Percentiles rank a stretch among this genome's conserved stretches.
Conservation (phyloP, 2,888 invertebrate genomes). For the Eudasyphora cyanicolor region DNA sequence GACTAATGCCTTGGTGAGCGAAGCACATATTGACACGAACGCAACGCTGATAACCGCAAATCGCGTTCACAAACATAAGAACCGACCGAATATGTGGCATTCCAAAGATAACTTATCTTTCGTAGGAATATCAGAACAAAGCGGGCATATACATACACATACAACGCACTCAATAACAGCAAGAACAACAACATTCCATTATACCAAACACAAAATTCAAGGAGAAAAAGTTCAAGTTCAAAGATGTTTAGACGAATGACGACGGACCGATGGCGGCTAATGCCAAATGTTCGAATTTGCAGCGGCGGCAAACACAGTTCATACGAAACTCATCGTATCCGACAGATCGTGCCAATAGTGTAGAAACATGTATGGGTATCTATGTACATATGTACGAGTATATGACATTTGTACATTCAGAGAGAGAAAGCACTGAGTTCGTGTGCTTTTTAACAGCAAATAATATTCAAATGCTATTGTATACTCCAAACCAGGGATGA, state of each 20-base stretch:
- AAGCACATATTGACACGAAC: constrained; percentile 29
- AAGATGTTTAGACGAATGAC: constrained; percentile 64
- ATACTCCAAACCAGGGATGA: no score
- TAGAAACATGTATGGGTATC: not conserved
- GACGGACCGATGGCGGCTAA: not conserved
- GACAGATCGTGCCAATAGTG: constrained; percentile 23
- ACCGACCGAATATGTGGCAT: constrained; percentile 18
- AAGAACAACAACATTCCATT: not conserved
- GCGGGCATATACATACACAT: not conserved
- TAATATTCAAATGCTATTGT: constrained; percentile 5
- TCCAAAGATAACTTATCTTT: constrained; percentile 12
- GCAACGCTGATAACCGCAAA: constrained; percentile 17
- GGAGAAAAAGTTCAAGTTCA: constrained; percentile 78
- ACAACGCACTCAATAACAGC: not conserved
- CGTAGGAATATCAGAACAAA: constrained; percentile 19
- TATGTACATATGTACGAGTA: not conserved
- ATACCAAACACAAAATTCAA: constrained; percentile 8
- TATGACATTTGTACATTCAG: constrained; percentile 9
- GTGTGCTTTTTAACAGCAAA: not conserved
- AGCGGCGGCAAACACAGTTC: not conserved
- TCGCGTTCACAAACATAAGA: not conserved
- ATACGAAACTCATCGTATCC: not conserved
- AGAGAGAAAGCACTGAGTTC: no score
- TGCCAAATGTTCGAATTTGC: constrained; percentile 27
- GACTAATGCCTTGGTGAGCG: not conserved